phyloP scores from a whole-genome alignment of 2,113 vertebrate species.

The Pachyramphus minor region DNA sequence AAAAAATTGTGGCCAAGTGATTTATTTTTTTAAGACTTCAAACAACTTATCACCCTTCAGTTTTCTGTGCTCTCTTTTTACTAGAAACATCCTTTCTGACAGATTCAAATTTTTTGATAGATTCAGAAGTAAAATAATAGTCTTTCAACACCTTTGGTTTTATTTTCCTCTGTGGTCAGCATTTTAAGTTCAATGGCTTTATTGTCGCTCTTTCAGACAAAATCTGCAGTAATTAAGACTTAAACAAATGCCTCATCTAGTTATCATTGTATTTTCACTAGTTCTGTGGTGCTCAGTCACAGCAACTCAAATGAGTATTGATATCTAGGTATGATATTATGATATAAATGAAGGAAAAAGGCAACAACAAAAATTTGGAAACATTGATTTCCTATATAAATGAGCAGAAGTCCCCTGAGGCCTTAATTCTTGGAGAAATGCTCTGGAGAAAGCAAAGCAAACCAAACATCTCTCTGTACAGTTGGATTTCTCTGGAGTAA shows the following conservation, averaged over 20 bases:
- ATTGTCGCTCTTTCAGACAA: neutral
- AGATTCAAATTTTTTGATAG: neutral
- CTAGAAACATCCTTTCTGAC: neutral
- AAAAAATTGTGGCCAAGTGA: neutral
- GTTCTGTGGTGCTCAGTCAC: neutral
- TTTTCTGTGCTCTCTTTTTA: neutral
- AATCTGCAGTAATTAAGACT: no score
- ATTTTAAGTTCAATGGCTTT: neutral
- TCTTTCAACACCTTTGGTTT: neutral
- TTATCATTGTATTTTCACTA: neutral
- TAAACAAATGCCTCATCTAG: neutral
- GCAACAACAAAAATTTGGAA: neutral
- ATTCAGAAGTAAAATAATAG: neutral
- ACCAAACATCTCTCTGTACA: neutral
- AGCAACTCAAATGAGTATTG: neutral
- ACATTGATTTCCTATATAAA: neutral
- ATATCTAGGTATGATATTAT: neutral
- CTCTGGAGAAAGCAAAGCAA: slow-evolving; percentile 15
- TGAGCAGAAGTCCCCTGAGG: neutral
- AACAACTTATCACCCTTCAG: neutral
- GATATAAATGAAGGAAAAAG: neutral
- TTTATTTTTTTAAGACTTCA: neutral
- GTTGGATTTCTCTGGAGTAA: neutral
- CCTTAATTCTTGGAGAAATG: neutral
- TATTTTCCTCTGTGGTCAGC: neutral